phyloP scores from a whole-genome alignment of 2,113 vertebrate species.

The Puffinus mauretanicus region DNA sequence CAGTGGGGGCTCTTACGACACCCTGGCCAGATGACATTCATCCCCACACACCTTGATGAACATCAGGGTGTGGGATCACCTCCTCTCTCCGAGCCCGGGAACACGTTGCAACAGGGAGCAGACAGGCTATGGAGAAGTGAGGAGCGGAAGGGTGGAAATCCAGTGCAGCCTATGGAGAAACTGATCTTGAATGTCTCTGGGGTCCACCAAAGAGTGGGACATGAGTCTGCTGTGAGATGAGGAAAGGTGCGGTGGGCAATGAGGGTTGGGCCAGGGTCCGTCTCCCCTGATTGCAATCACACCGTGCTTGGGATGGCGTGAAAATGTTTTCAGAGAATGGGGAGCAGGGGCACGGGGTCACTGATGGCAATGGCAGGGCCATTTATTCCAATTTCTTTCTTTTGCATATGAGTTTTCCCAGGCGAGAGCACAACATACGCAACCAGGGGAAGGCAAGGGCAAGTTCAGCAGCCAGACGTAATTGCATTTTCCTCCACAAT shows the following conservation, averaged over 20 bases:
- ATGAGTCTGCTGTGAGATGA: not conserved
- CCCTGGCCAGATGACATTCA: not conserved
- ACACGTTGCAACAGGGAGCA: not conserved
- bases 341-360: not conserved
- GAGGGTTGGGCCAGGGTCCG: not conserved
- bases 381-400: slow-evolving; percentile 48
- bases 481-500: slow-evolving; percentile 76
- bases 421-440: slow-evolving; percentile 41
- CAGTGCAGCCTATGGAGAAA: not conserved
- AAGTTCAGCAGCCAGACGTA: slow-evolving; percentile 66
- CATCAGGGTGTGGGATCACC: not conserved
- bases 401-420: slow-evolving; percentile 19
- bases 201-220: not conserved
- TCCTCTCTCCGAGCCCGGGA: not conserved
- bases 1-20: not conserved
- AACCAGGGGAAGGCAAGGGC: slow-evolving; percentile 58
- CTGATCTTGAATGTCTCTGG: not conserved
- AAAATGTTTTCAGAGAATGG: not conserved
- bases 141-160: not conserved
- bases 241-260: not conserved
- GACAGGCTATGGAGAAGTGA: not conserved
- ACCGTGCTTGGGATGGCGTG: not conserved
- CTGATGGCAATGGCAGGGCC: slow-evolving; percentile 26
- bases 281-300: not conserved
- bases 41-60: not conserved